Conservation (phyloP, 2,797 vertebrate genomes). For the Gorsachius magnificus region DNA sequence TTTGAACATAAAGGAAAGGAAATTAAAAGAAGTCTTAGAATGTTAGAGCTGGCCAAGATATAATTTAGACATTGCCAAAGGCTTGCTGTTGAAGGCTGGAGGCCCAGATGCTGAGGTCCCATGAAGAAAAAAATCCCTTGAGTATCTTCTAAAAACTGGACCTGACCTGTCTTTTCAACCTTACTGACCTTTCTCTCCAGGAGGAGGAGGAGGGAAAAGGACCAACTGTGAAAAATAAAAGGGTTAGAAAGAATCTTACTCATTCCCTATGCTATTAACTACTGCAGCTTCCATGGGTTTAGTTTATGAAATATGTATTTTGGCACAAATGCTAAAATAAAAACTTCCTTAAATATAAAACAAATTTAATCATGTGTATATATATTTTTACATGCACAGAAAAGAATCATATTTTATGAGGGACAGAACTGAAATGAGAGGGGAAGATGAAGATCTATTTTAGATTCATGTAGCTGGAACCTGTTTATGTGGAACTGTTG, state of each 20-base stretch:
- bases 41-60: not conserved
- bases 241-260: not conserved
- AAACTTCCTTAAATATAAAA: not conserved
- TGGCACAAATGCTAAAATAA: not conserved
- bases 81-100: not conserved
- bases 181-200: not conserved
- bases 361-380: not conserved
- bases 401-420: not conserved
- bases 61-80: not conserved
- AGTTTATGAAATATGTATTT: not conserved
- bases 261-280: not conserved
- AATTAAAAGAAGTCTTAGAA: not conserved
- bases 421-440: not conserved
- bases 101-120: not conserved
- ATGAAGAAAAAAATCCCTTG: not conserved
- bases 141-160: not conserved
- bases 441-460: not conserved
- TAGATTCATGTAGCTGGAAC: not conserved
- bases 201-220: not conserved
- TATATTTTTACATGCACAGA: not conserved
- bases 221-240: not conserved
- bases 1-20: not conserved
- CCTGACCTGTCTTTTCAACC: not conserved
- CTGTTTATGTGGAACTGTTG: not conserved
- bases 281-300: not conserved